These are phyloP conservation scores for Embiotoca jacksoni DNA, from an alignment of 2,113 vertebrate species.

Conservation along the genomic window DNA sequence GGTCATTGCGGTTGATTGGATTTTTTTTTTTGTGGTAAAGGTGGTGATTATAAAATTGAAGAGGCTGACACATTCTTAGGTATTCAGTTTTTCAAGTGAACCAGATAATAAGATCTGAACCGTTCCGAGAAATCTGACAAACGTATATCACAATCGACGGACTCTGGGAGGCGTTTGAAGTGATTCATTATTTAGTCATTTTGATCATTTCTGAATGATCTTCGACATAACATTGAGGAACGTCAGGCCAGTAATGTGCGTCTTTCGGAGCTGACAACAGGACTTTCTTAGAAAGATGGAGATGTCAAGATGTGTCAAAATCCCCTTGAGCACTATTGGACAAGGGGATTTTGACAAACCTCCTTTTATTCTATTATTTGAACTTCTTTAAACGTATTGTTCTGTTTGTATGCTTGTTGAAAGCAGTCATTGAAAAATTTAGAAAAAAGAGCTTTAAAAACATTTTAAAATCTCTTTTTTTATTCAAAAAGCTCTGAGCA, in stretches of 20 bases:
- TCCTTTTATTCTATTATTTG: too few species aligned
- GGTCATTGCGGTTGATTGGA: constrained; percentile 34
- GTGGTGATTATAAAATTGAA: constrained; percentile 55
- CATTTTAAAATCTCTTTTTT: not conserved
- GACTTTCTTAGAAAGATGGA: not conserved
- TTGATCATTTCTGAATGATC: constrained; percentile 26
- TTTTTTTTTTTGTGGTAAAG: constrained; percentile 37
- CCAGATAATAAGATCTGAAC: constrained; percentile 59
- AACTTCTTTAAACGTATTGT: too few species aligned
- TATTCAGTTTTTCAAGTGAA: constrained; percentile 67
- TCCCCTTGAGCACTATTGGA: not conserved
- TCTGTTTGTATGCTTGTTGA: too few species aligned
- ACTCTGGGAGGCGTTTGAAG: constrained; percentile 42
- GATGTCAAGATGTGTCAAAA: not conserved
- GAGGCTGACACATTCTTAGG: constrained; percentile 57
- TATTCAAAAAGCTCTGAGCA: not conserved
- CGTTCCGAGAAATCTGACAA: constrained; percentile 56
- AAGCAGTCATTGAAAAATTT: too few species aligned
- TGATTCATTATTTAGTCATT: constrained; percentile 62
- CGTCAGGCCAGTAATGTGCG: constrained; percentile 30
- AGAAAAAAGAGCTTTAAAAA: too few species aligned
- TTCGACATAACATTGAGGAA: constrained; percentile 15
- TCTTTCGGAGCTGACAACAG: constrained; percentile 40
- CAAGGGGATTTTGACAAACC: not conserved
- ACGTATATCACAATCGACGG: constrained; percentile 47